phyloP scores from a whole-genome alignment of 2,888 invertebrate species.

The Monoplex corrugatus region DNA sequence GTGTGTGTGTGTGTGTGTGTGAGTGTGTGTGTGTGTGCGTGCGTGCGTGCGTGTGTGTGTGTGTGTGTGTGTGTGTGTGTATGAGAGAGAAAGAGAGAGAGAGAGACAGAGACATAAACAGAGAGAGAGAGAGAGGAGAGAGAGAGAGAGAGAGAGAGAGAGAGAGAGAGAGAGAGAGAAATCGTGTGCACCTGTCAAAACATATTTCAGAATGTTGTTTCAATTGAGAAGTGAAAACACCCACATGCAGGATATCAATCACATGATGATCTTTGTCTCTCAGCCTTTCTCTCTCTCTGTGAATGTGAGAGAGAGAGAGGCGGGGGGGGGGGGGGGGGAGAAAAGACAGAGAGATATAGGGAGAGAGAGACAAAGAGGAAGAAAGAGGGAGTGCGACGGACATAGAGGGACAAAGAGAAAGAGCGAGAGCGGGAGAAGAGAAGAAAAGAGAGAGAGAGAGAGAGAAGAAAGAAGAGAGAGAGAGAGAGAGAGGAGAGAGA shows the following conservation, averaged over 20 bases:
- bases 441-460: neutral
- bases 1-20: neutral
- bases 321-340: neutral
- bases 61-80: conserved; percentile 33
- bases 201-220: neutral
- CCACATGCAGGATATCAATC: neutral
- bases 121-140: neutral
- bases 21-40: conserved; percentile 31
- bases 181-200: neutral
- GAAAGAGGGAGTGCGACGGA: neutral
- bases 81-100: conserved; percentile 25
- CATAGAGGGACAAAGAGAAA: neutral
- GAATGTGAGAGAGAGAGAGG: neutral
- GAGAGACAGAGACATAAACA: neutral
- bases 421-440: neutral
- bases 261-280: neutral
- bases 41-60: conserved; percentile 41
- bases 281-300: neutral
- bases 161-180: no score
- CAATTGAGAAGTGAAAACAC: neutral
- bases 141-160: neutral
- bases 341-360: neutral
- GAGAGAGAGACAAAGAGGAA: neutral
- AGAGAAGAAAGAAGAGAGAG: conserved; percentile 41
- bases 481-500: conserved; percentile 28